Conservation (phyloP, 2,888 invertebrate species). For the Sepioteuthis lessoniana region DNA sequence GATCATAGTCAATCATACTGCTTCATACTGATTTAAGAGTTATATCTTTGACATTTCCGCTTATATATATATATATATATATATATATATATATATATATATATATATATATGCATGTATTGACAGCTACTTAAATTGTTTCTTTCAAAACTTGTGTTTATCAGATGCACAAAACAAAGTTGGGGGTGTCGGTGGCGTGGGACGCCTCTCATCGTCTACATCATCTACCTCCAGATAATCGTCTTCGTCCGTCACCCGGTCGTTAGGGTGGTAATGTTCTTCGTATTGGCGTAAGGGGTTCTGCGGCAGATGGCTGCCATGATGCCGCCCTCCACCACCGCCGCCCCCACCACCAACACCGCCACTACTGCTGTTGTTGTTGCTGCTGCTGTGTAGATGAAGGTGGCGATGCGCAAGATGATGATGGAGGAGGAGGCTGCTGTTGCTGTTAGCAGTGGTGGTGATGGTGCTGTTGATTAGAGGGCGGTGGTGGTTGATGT, state of each 20-base stretch:
- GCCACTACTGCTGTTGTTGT: not conserved
- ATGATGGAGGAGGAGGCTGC: not conserved
- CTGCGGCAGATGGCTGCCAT: not conserved
- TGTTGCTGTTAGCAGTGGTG: not conserved
- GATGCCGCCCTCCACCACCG: not conserved
- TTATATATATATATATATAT: not conserved
- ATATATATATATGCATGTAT: not conserved
- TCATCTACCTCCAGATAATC: not conserved
- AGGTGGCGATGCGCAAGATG: not conserved
- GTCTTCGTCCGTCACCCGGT: not conserved
- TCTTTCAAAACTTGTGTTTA: not conserved
- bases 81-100: constrained; percentile 33
- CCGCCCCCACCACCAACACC: not conserved
- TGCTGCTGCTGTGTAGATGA: not conserved
- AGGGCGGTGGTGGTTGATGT: not conserved
- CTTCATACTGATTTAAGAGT: no score
- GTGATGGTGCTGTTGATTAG: not conserved
- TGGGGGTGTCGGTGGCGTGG: not conserved
- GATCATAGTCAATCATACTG: not conserved
- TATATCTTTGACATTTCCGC: not conserved
- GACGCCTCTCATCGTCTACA: not conserved
- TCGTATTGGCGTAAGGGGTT: not conserved
- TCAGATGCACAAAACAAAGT: not conserved
- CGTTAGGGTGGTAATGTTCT: not conserved
- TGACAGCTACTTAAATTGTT: not conserved